Evolutionary conservation across 2,888 invertebrate genomes (phyloP), one percentile per base, ranked within the genome.

Genomic region (Ophion ventricosus): DNA sequence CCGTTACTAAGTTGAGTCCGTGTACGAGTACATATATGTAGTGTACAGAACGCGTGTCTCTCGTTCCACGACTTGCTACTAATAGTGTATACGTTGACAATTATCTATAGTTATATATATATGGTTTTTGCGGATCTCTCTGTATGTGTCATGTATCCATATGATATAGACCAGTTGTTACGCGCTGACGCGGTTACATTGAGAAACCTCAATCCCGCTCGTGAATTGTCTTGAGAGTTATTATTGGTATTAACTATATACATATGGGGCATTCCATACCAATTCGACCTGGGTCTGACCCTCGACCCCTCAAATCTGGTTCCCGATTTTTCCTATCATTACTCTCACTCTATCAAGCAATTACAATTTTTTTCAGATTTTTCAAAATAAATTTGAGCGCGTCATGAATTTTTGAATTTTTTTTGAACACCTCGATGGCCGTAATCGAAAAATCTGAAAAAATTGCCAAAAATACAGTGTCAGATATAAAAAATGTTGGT

Each of bases 11-110:
- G 63, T 77, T 77, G 73, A 63, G 67, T 76, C 56, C 63, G n/a
- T 56, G 69, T 70, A 70, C 74, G 73, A 63, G 67, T 76, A 56
- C 63, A 25, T 56, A 69, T 70, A 70, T 10, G 29, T 7, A 17
- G 14, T 35, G 61, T 49, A 69, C 69, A 26, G 35, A 73, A 63
- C 77, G 77, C 77, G 80, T 77, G 83, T 80, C 80, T 70, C 77
- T 78, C 74, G 17, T 78, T 84, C 57, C 69, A 54, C 35, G 84
- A 66, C 70, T 75, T 25, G 54, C 69, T 29, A 23, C 54, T 61
- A 43, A 64, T 67, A 54, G 43, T 59, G 43, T 23, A 63, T 23
- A 20, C 26, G 66, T n/a, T 67, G 26, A 29, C 61, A 43, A 43
- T 49, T 29, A 35, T 63, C 35, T 54, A 64, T 26, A 14, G 17